Percentiles rank a stretch among this genome's conserved stretches.
Evolutionary conservation across 1,140 invertebrate genomes (phyloP).

Genomic region (Zaprionus lachaisei): DNA sequence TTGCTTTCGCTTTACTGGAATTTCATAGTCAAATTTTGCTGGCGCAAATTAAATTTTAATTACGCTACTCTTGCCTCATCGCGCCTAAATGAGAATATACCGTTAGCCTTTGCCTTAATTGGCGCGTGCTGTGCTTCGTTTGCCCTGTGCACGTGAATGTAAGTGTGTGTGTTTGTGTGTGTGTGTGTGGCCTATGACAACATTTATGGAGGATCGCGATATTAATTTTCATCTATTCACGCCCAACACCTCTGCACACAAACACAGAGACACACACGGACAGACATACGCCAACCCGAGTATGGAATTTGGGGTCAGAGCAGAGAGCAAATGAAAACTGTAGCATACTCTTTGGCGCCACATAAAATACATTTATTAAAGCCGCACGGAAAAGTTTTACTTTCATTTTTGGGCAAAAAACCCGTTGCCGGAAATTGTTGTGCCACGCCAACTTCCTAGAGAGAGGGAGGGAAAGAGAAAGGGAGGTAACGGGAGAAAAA

Average conservation of each 20-base stretch:
- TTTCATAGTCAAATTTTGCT: constrained; percentile 75
- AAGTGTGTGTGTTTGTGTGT: constrained; percentile 3
- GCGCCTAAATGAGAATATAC: constrained; percentile 16
- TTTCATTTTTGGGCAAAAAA: constrained; percentile 40
- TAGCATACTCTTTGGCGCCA: constrained; percentile 39
- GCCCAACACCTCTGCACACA: constrained; percentile 20
- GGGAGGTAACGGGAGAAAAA: not conserved
- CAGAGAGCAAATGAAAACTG: constrained; percentile 22
- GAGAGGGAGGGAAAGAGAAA: not conserved
- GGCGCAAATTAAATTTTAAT: constrained; percentile 77
- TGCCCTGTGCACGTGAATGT: constrained; percentile 2
- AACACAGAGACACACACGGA: not conserved
- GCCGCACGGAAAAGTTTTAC: constrained; percentile 45
- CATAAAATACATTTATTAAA: constrained; percentile 35
- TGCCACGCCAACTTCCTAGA: constrained; percentile 32
- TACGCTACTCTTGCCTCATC: constrained; percentile 49
- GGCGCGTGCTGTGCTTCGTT: constrained; percentile 24
- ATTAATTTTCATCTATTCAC: constrained; percentile 73
- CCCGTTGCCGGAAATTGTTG: constrained; percentile 43
- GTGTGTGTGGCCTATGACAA: constrained; percentile 56
- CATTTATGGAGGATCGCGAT: constrained; percentile 50
- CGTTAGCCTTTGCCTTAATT: constrained; percentile 57
- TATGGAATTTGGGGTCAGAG: constrained; percentile 1
- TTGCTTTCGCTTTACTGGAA: constrained; percentile 59
- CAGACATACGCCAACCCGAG: not conserved